Percentiles rank a stretch among this genome's conserved stretches.
Evolutionary conservation across 2,888 invertebrate species (phyloP).

Genomic region (Proisotoma minuta): DNA sequence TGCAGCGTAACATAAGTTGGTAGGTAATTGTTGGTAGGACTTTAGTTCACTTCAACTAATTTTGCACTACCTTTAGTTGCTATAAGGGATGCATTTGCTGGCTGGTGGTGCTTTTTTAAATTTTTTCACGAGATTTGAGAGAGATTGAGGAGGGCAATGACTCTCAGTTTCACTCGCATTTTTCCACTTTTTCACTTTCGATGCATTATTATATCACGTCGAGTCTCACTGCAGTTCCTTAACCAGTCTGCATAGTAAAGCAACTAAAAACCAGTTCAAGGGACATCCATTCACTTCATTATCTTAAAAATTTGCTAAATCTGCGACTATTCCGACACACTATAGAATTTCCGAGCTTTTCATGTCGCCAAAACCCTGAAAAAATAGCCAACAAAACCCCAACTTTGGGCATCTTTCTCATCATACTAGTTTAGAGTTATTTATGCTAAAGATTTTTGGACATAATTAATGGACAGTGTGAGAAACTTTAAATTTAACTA

Average conservation of each 20-base stretch:
- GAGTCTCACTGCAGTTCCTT: not conserved
- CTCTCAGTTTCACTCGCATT: slow-evolving; percentile 6
- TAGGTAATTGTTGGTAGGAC: too few species aligned
- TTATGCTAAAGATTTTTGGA: too few species aligned
- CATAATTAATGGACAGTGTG: too few species aligned
- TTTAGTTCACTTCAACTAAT: not conserved
- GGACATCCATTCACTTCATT: not conserved
- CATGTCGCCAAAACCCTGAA: too few species aligned
- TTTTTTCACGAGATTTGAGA: slow-evolving; percentile 2
- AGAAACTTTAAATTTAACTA: not conserved
- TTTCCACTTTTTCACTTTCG: slow-evolving; percentile 3
- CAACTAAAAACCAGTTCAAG: not conserved
- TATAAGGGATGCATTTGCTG: not conserved
- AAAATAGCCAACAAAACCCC: too few species aligned
- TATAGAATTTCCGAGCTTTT: too few species aligned
- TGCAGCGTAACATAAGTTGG: not conserved
- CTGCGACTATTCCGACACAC: too few species aligned
- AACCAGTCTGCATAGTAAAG: not conserved
- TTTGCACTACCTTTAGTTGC: not conserved
- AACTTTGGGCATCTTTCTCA: too few species aligned
- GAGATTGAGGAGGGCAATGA: slow-evolving; percentile 6
- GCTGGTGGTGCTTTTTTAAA: slow-evolving; percentile 4
- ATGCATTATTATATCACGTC: slow-evolving; percentile 9
- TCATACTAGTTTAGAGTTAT: too few species aligned
- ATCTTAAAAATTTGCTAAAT: too few species aligned